Evolutionary conservation across 2,113 vertebrate species (phyloP), one percentile per base, ranked within the genome.

Genomic region (Daubentonia madagascariensis): DNA sequence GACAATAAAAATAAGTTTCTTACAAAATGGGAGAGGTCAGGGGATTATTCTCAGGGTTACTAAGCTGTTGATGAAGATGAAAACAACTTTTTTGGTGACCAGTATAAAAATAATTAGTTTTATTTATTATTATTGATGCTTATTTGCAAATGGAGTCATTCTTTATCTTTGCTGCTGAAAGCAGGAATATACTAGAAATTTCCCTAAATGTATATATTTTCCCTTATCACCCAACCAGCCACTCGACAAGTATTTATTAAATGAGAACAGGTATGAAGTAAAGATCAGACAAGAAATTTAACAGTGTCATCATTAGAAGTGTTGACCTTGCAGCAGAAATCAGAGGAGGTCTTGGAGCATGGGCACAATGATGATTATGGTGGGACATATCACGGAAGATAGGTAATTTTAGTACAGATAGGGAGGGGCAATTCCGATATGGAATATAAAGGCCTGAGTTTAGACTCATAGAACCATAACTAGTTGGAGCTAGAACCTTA

Each of bases 1-100:
- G 63, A 89, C 50, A 79, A 94, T 96, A 92, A 97, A 87, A 90
- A 75, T 93, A 97, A 75, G 17, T 91, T 93, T 93, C 8, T 96
- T 83, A 89, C 8, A 93, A 68, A 97, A 65, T 86, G 68, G 40
- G 50, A 85, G 37, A 57, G 67, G n/a, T 84, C 32, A 89, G 67
- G 67, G 12, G 67, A 95, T 95, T 94, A 54, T 87, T 93, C 67
- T 98, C 73, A 73, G 72, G 81, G 37, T 65, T 22, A 37, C 22
- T 23, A 30, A 89, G 17, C 70, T 96, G 1, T 76, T 93, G 78
- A 57, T 91, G 92, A 83, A 78, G 54, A 91, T 88, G 45, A 65
- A 67, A 80, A 94, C 45, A 92, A 84, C 16, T 37, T 93, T 85
- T 93, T 72, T 89, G 25, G n/a, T 88, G 50, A 73, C 50, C 59